Percentiles rank a stretch among this genome's conserved stretches.
Conservation (phyloP, 2,888 invertebrate genomes). For the Pardosa pseudoannulata region DNA sequence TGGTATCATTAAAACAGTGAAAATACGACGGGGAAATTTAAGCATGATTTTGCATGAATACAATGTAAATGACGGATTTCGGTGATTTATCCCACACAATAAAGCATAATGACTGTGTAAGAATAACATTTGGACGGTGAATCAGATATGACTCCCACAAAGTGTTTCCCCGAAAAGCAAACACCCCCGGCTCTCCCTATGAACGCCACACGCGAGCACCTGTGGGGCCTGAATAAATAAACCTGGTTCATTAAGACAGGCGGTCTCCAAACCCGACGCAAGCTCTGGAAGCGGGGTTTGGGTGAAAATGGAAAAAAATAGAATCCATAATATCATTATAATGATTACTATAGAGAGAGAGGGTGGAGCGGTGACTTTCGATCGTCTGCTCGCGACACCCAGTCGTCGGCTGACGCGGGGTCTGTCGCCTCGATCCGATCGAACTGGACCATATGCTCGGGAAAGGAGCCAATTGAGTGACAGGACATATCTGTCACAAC, state of each 20-base stretch:
- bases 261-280: not conserved
- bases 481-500: no score
- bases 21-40: no score
- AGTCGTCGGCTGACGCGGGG: not conserved
- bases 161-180: not conserved
- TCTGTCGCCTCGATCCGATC: not conserved
- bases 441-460: not conserved
- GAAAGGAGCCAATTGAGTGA: no score
- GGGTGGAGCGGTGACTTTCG: not conserved
- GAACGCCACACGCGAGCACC: no score
- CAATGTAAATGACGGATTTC: no score
- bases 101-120: no score
- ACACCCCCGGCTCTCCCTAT: not conserved
- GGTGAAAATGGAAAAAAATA: not conserved
- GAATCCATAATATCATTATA: not conserved
- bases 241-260: not conserved
- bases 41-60: no score
- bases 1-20: no score
- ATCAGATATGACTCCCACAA: no score
- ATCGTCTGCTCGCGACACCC: not conserved
- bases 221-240: slow-evolving; percentile 5
- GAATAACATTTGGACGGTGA: no score
- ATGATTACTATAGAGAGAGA: not conserved
- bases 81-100: no score
- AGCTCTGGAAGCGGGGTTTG: not conserved